Conservation (phyloP, 2,888 invertebrate species). For the Patella ulyssiponensis region DNA sequence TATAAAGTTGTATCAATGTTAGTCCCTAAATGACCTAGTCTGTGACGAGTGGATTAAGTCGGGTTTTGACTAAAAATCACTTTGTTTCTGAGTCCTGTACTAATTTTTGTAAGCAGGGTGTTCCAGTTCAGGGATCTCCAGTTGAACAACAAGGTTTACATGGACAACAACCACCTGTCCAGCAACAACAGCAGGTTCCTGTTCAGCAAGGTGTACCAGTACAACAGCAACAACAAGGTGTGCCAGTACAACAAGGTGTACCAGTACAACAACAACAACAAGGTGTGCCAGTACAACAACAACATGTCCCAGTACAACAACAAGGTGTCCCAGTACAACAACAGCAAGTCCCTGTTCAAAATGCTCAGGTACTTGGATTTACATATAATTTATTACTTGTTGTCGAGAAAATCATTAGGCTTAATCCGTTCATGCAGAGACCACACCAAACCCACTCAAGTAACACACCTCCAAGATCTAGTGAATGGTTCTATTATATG, state of each 20-base stretch:
- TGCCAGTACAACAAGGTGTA: background rate
- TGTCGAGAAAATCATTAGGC: no score
- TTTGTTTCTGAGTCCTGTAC: background rate
- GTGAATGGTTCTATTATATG: no score
- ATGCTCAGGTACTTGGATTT: no score
- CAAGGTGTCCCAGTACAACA: background rate
- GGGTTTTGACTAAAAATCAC: background rate
- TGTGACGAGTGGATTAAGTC: background rate
- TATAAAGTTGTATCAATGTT: no score
- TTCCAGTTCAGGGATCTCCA: background rate
- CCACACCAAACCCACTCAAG: no score
- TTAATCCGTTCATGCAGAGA: no score
- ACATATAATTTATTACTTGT: no score
- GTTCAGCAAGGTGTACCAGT: background rate
- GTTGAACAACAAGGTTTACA: background rate
- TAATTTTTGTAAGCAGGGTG: background rate
- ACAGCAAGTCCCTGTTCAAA: background rate
- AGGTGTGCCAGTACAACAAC: background rate
- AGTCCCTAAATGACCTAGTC: background rate
- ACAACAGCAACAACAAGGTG: slow-evolving; percentile 15
- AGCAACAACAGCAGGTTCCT: background rate
- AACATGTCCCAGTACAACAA: background rate
- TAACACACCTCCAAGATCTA: no score
- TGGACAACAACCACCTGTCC: slow-evolving; percentile 7
- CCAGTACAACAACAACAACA: slow-evolving; percentile 19